Conservation (phyloP, 2,797 vertebrate genomes). For the Galaxias olidus region DNA sequence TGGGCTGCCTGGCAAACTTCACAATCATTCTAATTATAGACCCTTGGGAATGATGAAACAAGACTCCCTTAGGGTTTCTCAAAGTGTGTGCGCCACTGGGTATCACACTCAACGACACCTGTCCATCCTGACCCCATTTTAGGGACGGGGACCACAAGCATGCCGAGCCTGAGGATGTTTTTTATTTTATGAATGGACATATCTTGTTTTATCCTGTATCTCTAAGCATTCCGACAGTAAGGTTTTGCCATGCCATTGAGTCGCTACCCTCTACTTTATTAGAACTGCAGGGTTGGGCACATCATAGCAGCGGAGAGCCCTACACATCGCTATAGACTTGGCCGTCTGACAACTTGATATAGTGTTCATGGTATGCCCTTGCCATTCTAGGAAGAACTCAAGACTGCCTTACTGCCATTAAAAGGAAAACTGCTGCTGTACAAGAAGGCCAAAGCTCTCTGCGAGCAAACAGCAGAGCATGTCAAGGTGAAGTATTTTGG, state of each 20-base stretch:
- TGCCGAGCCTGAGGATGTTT: constrained; percentile 13
- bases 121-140: constrained; percentile 10
- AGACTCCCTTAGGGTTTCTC: constrained; percentile 65
- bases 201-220: background rate
- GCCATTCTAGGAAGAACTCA: constrained; percentile 75
- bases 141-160: constrained; percentile 4
- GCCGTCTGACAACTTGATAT: constrained; percentile 45
- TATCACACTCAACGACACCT: constrained; percentile 32
- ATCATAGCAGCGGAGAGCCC: constrained; percentile 53
- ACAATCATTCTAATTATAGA: constrained; percentile 75
- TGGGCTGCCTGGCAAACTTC: constrained; percentile 48
- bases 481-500: constrained; percentile 68
- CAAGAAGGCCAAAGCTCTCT: constrained; percentile 61
- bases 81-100: constrained; percentile 35
- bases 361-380: constrained; percentile 15
- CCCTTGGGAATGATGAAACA: constrained; percentile 65
- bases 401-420: constrained; percentile 70
- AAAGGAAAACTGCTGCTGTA: constrained; percentile 75
- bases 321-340: constrained; percentile 42
- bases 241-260: constrained; percentile 1
- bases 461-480: constrained; percentile 72
- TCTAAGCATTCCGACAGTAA: background rate
- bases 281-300: constrained; percentile 30
- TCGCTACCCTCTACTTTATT: constrained; percentile 20
- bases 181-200: background rate